These are phyloP conservation scores for Hucho hucho DNA, from an alignment of 2,113 vertebrate species.

Conservation along the genomic window DNA sequence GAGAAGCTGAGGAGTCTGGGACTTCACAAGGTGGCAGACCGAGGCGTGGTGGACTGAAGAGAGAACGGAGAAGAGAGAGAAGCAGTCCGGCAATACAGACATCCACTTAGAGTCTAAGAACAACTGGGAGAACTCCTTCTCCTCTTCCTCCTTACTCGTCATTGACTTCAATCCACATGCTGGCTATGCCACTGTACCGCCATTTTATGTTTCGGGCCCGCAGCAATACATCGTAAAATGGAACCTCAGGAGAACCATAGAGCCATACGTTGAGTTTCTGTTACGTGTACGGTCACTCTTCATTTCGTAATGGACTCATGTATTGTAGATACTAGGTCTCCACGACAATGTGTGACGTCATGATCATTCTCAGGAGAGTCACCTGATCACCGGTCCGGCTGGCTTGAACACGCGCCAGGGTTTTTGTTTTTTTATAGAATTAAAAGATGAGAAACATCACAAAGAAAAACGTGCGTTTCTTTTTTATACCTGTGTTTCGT, in stretches of 20 bases:
- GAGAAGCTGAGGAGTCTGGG: constrained; percentile 78
- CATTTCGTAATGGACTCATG: background rate
- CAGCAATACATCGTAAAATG: constrained; percentile 37
- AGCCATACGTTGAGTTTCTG: constrained; percentile 41
- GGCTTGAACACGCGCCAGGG: too few species aligned
- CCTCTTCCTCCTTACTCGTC: constrained; percentile 22
- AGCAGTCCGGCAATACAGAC: background rate
- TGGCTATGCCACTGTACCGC: constrained; percentile 23
- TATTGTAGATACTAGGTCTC: too few species aligned
- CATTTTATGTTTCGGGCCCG: constrained; percentile 28
- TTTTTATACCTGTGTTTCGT: too few species aligned
- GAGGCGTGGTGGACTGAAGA: constrained; percentile 50
- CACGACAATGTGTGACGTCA: too few species aligned
- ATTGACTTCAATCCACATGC: constrained; percentile 30
- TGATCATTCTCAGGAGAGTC: too few species aligned
- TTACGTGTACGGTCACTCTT: too few species aligned
- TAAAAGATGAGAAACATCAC: too few species aligned
- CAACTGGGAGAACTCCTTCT: background rate
- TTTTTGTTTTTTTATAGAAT: too few species aligned
- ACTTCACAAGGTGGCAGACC: constrained; percentile 76
- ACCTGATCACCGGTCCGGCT: too few species aligned
- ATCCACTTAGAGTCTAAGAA: constrained; percentile 23
- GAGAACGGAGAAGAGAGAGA: constrained; percentile 6
- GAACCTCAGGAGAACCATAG: constrained; percentile 41
- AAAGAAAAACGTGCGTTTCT: too few species aligned